Conservation (phyloP, 1,140 invertebrate genomes). For the Conus ventricosus region DNA sequence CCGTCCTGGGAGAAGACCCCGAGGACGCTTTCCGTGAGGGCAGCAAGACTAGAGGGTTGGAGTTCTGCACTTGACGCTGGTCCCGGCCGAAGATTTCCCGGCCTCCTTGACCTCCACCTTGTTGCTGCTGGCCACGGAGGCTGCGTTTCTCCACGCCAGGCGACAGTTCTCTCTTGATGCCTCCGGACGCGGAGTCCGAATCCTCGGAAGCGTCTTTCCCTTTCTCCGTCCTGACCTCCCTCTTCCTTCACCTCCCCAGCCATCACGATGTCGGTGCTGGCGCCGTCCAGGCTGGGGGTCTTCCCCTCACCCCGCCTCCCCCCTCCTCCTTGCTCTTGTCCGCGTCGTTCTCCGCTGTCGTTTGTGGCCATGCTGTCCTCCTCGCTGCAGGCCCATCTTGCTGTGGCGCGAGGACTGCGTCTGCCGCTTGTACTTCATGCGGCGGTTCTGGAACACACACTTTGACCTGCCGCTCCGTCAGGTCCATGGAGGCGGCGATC, state of each 20-base stretch:
- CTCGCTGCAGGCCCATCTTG: constrained; percentile 15
- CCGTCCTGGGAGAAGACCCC: neutral
- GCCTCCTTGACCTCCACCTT: constrained; percentile 30
- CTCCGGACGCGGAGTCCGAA: neutral
- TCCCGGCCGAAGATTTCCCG: neutral
- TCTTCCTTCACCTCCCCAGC: neutral
- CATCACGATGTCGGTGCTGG: neutral
- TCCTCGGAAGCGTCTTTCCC: neutral
- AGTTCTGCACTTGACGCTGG: neutral
- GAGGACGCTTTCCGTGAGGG: neutral
- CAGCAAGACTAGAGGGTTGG: constrained; percentile 14
- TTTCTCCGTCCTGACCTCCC: neutral
- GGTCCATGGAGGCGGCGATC: constrained; percentile 83
- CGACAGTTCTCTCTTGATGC: neutral
- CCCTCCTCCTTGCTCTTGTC: neutral
- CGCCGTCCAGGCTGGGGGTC: neutral
- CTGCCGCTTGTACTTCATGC: constrained; percentile 71
- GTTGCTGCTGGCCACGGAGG: neutral
- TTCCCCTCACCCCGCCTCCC: neutral
- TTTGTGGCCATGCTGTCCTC: constrained; percentile 9
- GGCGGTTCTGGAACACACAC: constrained; percentile 71
- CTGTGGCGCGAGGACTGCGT: constrained; percentile 56
- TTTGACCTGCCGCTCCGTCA: constrained; percentile 76
- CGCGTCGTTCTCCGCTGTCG: neutral
- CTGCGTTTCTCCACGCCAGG: neutral